Evolutionary conservation across 2,888 invertebrate genomes (phyloP).

Genomic region (Nomada fabriciana): DNA sequence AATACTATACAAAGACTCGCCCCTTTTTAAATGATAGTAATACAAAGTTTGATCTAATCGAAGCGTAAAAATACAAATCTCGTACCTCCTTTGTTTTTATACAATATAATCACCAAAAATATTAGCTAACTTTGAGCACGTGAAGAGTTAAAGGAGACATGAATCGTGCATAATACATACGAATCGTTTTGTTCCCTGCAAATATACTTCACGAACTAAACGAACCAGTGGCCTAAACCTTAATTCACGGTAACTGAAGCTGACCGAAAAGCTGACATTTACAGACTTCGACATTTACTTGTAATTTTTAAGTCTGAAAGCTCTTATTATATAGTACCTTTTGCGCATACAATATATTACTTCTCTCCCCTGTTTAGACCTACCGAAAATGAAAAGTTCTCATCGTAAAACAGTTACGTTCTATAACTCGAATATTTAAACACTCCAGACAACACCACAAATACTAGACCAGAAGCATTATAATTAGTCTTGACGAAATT

Average conservation of each 20-base stretch:
- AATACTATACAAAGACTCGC: conserved; percentile 12
- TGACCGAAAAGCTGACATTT: conserved; percentile 54
- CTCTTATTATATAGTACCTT: conserved; percentile 61
- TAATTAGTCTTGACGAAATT: conserved; percentile 33
- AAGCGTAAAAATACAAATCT: conserved; percentile 24
- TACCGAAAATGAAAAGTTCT: conserved; percentile 42
- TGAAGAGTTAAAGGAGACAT: conserved; percentile 61
- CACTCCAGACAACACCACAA: conserved; percentile 52
- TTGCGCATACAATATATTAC: conserved; percentile 58
- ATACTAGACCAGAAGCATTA: conserved; percentile 49
- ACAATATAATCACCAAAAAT: conserved; percentile 20
- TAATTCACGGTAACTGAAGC: conserved; percentile 56
- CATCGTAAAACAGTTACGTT: conserved; percentile 44
- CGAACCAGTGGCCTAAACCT: conserved; percentile 42
- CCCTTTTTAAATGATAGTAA: neutral
- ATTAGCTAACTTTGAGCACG: conserved; percentile 49
- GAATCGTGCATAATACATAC: conserved; percentile 59
- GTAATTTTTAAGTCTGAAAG: conserved; percentile 55
- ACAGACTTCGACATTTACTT: conserved; percentile 64
- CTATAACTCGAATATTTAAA: conserved; percentile 54
- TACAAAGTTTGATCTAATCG: no score
- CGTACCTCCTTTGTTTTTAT: conserved; percentile 19
- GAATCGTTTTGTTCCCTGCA: conserved; percentile 46
- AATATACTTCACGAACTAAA: conserved; percentile 41
- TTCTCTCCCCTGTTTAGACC: conserved; percentile 46